Evolutionary conservation across 2,113 vertebrate species (phyloP), one percentile per base, ranked within the genome.

Genomic region (Plecotus auritus): DNA sequence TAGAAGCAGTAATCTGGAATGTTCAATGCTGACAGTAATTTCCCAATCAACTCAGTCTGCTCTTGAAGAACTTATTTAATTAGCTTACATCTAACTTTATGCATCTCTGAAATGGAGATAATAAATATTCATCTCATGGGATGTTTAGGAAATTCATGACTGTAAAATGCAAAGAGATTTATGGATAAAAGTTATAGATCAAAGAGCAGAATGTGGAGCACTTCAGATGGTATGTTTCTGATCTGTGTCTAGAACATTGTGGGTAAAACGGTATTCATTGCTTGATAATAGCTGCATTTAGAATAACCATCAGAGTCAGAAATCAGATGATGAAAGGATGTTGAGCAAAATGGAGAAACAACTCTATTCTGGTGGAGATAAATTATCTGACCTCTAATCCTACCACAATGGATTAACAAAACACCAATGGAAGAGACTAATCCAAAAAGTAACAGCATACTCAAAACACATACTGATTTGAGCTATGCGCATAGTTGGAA

Each of bases 61-160:
- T 73, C 81, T 95, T 94, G 67, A 97, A 96, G 59, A 95, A 90
- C 9, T 74, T 91, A 91, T 26, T 97, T 91, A 94, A 94, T 96
- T 96, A 92, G 40, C 56, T 45, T 88, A 51, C 37, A 12, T 47
- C 54, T 91, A 94, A 90, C 56, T 87, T 81, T 81, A 94, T 56
- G 37, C 37, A 83, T 92, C 42, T 95, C 30, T 92, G 82, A 94
- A 91, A 81, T 77, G 16, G 28, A 80, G 32, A 91, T 88, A 88
- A 93, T 95, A 93, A 95, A 94, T 90, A 96, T 92, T 90, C 51
- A 92, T 32, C 59, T 96, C 81, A 64, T 37, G 37, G 54, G 47
- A 90, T 90, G 42, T 77, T 82, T 85, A 30, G 47, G n/a, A 51
- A 95, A 92, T 42, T 90, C 47, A 82, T 85, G 54, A 95, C 49